A percentile compares a stretch with the other conserved stretches of the same genome.
These are phyloP conservation scores for Hylomyscus alleni DNA, from an alignment of 2,797 vertebrate species.

Conservation along the genomic window DNA sequence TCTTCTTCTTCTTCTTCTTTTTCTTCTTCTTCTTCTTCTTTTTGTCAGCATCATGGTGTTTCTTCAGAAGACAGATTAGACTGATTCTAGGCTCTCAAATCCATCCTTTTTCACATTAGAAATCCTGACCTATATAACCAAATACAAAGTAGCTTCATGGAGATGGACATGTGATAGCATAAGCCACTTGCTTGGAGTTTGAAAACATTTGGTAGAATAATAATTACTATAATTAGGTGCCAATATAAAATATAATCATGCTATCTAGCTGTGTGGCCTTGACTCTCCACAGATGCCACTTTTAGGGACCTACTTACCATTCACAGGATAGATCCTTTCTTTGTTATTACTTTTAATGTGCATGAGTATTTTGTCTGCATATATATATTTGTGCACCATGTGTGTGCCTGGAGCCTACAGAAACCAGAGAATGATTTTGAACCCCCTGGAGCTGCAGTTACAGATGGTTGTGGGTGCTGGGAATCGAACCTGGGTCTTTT, in stretches of 20 bases:
- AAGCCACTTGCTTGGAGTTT: background rate
- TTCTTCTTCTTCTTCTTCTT: too few relatives aligned
- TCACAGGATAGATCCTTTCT: background rate
- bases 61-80: background rate
- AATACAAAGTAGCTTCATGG: background rate
- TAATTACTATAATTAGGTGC: background rate
- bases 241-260: background rate
- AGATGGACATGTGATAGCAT: background rate
- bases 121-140: background rate
- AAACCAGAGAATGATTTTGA: background rate
- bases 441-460: background rate
- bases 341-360: background rate
- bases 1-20: too few relatives aligned
- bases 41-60: background rate
- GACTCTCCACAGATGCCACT: background rate
- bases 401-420: too few relatives aligned
- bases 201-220: background rate
- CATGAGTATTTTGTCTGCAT: too few relatives aligned
- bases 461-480: background rate
- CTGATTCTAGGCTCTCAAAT: background rate
- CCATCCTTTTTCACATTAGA: background rate
- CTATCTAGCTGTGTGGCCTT: background rate
- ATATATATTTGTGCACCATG: too few relatives aligned
- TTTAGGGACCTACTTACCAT: background rate
- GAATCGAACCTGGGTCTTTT: background rate